phyloP scores from a whole-genome alignment of 2,888 invertebrate genomes.

The Aplocera efformata region DNA sequence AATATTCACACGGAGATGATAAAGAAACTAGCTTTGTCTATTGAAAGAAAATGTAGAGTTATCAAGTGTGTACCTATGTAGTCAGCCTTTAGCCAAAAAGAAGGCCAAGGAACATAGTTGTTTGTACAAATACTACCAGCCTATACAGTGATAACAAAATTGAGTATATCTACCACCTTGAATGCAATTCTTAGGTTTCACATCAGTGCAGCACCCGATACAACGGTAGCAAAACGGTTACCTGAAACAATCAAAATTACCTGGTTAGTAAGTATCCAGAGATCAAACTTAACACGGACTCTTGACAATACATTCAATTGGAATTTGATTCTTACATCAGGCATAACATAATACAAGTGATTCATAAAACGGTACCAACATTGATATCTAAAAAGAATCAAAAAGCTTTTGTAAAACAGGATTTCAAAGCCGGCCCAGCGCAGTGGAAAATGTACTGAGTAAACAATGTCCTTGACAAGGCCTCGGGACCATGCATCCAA shows the following conservation, averaged over 20 bases:
- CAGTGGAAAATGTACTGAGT: constrained; percentile 11
- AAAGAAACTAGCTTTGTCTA: too few relatives aligned
- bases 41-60: too few relatives aligned
- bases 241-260: constrained; percentile 27
- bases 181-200: too few relatives aligned
- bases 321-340: constrained; percentile 1
- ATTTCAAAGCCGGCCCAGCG: constrained; percentile 6
- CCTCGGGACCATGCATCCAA: constrained; percentile 51
- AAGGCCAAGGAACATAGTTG: too few relatives aligned
- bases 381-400: too few relatives aligned
- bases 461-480: constrained; percentile 46
- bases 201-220: neutral
- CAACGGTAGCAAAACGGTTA: constrained; percentile 3
- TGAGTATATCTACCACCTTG: too few relatives aligned
- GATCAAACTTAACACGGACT: neutral
- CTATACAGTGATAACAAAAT: too few relatives aligned
- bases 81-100: too few relatives aligned
- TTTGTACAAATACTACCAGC: too few relatives aligned
- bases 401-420: constrained; percentile 7
- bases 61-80: too few relatives aligned
- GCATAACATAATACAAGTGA: constrained; percentile 2
- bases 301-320: neutral
- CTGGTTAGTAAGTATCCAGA: constrained; percentile 7
- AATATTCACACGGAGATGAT: too few relatives aligned
- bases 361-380: too few relatives aligned